These are phyloP conservation scores for Eutrigla gurnardus DNA, from an alignment of 2,797 vertebrate genomes.

Conservation along the genomic window DNA sequence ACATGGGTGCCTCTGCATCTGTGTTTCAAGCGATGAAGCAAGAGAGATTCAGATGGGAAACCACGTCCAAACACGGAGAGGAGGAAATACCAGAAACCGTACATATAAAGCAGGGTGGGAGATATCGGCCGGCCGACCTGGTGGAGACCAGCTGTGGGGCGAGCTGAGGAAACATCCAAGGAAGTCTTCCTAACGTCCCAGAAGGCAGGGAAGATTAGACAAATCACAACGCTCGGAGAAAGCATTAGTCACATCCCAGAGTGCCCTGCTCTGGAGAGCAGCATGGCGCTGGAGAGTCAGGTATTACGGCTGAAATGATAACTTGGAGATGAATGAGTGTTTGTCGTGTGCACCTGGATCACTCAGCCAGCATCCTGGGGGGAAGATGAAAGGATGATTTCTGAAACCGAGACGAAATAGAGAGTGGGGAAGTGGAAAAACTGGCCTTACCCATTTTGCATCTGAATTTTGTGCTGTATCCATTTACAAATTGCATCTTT, in stretches of 20 bases:
- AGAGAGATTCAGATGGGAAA: constrained; percentile 35
- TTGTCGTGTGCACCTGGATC: constrained; percentile 67
- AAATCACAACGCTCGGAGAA: constrained; percentile 66
- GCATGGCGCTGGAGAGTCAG: constrained; percentile 63
- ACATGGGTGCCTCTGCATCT: constrained; percentile 37
- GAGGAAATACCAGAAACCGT: not conserved
- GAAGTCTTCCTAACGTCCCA: constrained; percentile 66
- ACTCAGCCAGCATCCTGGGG: constrained; percentile 61
- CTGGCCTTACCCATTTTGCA: constrained; percentile 34
- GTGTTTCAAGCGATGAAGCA: constrained; percentile 40
- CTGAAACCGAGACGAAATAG: constrained; percentile 46
- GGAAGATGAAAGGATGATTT: constrained; percentile 65
- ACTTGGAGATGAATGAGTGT: constrained; percentile 71
- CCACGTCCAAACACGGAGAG: constrained; percentile 19
- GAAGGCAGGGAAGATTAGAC: constrained; percentile 70
- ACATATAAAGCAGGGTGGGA: constrained; percentile 34
- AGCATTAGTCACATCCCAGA: constrained; percentile 75
- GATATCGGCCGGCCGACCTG: constrained; percentile 58
- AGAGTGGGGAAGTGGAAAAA: constrained; percentile 19
- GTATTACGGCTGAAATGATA: constrained; percentile 72
- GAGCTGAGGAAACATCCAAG: constrained; percentile 58
- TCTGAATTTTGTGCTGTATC: constrained; percentile 2
- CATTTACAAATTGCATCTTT: not conserved
- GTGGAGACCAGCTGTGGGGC: constrained; percentile 67
- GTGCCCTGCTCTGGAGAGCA: constrained; percentile 62